phyloP scores from a whole-genome alignment of 2,797 vertebrate genomes.

The Sphenodon punctatus region DNA sequence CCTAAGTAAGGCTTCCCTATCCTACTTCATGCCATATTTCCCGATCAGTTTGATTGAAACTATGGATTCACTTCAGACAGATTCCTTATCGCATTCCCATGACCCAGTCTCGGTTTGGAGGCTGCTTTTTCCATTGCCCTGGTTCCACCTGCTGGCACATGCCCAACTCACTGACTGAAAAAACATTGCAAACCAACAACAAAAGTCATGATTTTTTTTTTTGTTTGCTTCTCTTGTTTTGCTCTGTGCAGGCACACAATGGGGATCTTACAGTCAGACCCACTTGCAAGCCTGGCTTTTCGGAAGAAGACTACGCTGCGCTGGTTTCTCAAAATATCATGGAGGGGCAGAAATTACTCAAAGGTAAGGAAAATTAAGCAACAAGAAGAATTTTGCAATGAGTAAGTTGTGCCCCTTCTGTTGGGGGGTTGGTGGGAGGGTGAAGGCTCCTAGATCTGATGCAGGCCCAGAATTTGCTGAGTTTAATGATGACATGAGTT shows the following conservation, averaged over 20 bases:
- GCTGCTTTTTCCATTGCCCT: not conserved
- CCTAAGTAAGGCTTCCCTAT: constrained; percentile 33
- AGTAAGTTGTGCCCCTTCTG: not conserved
- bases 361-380: constrained; percentile 84
- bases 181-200: not conserved
- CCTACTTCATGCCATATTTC: constrained; percentile 49
- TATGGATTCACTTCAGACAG: constrained; percentile 39
- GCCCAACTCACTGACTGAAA: not conserved
- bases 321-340: constrained; percentile 86
- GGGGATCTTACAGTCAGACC: constrained; percentile 83
- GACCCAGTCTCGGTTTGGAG: not conserved
- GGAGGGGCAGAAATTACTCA: constrained; percentile 85
- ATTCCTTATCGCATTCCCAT: not conserved
- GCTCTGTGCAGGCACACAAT: constrained; percentile 68
- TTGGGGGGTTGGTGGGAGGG: not conserved
- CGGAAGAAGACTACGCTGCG: constrained; percentile 88
- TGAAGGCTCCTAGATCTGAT: constrained; percentile 32
- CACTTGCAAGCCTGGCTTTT: constrained; percentile 90
- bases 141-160: not conserved
- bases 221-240: not conserved
- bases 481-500: constrained; percentile 52
- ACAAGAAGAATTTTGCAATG: constrained; percentile 38
- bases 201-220: constrained; percentile 9
- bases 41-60: constrained; percentile 43
- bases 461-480: not conserved